Evolutionary conservation across 2,797 vertebrate species (phyloP), one percentile per base, ranked within the genome.

Genomic region (Takifugu ocellatus): DNA sequence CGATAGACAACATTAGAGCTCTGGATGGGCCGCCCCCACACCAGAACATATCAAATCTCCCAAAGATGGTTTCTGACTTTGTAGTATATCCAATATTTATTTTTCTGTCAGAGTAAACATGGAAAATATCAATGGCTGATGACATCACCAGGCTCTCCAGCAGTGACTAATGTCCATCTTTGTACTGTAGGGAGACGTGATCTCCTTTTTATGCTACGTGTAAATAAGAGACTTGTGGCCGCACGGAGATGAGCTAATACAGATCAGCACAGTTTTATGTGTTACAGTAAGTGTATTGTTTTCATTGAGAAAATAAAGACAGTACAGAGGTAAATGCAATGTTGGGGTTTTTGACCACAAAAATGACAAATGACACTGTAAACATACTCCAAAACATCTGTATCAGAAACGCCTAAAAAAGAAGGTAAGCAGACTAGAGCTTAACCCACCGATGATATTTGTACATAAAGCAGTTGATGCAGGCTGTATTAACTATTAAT

Each of bases 251-350:
- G 5, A 26, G 47, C 53, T 9, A 60, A 1, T 39, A 21, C 63
- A 25, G 43, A 65, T 26, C 74, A 73, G 73, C 84, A 74, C 83
- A 87, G 82, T 80, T 84, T 84, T 84, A 81, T 86, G 84, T 82
- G 78, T 81, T 61, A 21, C 21, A 21, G 21, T 21, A 39, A 4
- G 12, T 77, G 66, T 54, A 39, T 12, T 39, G 36, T 39, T 39
- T 39, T 39, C 17, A 59, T 50, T 39, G 26, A 63, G 56, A 26
- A 66, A 76, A 49, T 62, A 7, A 54, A 65, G 9, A 44, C 17
- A 54, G 29, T 46, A 0, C 27, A 47, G 36, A 51, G 49, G 51
- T 17, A 46, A 57, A 73, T 50, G 26, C 14, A 21, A 12, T 14
- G 39, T 57, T 76, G 66, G 50, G 45, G 48, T 66, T 68, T 59